Conservation (phyloP, 2,888 invertebrate genomes). For the Amblyjoppa proteus region DNA sequence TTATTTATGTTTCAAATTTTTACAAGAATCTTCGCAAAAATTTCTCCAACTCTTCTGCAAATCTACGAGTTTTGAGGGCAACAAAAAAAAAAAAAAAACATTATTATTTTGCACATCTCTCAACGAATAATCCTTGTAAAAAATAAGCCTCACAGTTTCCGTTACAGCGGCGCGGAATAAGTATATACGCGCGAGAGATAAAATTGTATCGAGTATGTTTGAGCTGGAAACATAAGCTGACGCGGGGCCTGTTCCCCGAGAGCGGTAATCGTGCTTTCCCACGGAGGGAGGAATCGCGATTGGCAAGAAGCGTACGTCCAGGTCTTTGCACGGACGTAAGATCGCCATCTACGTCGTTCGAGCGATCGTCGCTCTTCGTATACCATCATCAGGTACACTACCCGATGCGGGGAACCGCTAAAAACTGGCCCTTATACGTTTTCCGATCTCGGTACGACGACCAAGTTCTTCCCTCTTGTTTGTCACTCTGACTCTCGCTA, state of each 20-base stretch:
- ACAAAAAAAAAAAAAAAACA: too few species aligned
- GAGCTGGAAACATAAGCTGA: background rate
- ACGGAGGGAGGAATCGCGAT: slow-evolving; percentile 71
- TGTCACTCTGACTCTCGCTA: background rate
- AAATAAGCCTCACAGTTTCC: background rate
- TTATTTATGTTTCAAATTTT: background rate
- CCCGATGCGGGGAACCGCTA: slow-evolving; percentile 64
- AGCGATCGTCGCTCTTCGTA: slow-evolving; percentile 41
- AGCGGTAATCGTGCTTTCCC: slow-evolving; percentile 66
- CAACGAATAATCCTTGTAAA: background rate
- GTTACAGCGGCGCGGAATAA: background rate
- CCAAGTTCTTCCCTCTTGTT: slow-evolving; percentile 12
- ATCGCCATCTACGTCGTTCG: slow-evolving; percentile 66
- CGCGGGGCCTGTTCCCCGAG: background rate
- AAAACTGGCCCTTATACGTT: slow-evolving; percentile 67
- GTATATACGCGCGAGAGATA: background rate
- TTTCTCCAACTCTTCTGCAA: too few species aligned
- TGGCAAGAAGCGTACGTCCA: slow-evolving; percentile 63
- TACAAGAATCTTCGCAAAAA: background rate
- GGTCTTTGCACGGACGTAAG: slow-evolving; percentile 52
- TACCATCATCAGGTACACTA: slow-evolving; percentile 34
- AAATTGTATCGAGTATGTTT: slow-evolving; percentile 6
- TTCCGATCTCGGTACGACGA: slow-evolving; percentile 52
- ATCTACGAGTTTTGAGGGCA: too few species aligned
- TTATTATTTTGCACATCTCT: too few species aligned